Evolutionary conservation across 2,797 vertebrate species (phyloP), one percentile per base, ranked within the genome.

Genomic region (Menidia menidia): DNA sequence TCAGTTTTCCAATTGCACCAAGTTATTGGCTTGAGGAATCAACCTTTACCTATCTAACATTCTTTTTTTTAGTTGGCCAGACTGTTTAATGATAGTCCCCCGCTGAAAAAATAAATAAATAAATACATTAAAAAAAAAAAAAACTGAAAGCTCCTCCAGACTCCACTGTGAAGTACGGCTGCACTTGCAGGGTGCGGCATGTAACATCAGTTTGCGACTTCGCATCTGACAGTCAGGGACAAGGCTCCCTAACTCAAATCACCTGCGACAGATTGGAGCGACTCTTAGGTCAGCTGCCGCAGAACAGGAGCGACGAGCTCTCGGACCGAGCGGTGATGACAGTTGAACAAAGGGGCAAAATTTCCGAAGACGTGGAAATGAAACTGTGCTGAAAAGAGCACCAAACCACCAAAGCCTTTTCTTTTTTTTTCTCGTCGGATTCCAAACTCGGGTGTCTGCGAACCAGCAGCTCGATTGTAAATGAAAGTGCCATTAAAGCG

Each of bases 261-360:
- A 43, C 41, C 25, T 19, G 30, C 45, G 48, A 48, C 44, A 19
- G 1, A 61, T 6, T 11, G 25, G 39, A 30, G 30, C 1, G 43
- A 56, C 54, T 55, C 58, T 19, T 56, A 8, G 3, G 57, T 42
- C 48, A 7, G 52, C 42, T 32, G 39, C 64, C 0, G 30, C 18
- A 42, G 48, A 32, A 25, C 62, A 55, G 10, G 4, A 60, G 18
- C 1, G 18, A 12, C 0, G 35, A 64, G 16, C 75, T 68, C 11
- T 50, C 6, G 2, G 43, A 51, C 25, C 7, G 11, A 31, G 15
- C 19, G 32, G 56, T 2, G 56, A 47, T 43, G 1, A 33, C 1
- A 67, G 62, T 30, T 53, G 35, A 78, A 91, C 72, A 78, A 86
- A 81, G 75, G 68, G 13, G 30, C 0, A 59, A 41, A 60, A 53